Conservation (phyloP, 2,888 invertebrate species). For the Nemotelus pantherinus region DNA sequence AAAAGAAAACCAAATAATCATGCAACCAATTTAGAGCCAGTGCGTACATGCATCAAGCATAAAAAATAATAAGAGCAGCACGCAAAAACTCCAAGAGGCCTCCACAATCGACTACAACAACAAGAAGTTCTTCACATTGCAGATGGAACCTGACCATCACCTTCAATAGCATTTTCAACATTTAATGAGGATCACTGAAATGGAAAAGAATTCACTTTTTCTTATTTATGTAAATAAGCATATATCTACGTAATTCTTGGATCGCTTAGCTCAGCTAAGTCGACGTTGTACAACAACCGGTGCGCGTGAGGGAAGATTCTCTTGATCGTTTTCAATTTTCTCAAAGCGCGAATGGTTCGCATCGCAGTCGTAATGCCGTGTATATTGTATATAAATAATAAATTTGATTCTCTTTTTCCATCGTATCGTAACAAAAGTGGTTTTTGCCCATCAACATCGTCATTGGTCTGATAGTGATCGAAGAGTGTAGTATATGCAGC, state of each 20-base stretch:
- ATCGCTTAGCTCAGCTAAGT: too few relatives aligned
- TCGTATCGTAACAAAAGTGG: background rate
- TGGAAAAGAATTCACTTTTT: slow-evolving; percentile 3
- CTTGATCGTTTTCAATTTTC: background rate
- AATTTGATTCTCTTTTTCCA: background rate
- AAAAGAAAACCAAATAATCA: too few relatives aligned
- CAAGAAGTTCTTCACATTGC: background rate
- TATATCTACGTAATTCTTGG: too few relatives aligned
- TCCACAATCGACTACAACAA: background rate
- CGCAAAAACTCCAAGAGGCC: too few relatives aligned
- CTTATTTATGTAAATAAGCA: background rate
- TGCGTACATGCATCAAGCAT: too few relatives aligned
- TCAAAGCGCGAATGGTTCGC: background rate
- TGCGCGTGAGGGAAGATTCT: background rate
- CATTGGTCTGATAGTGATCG: too few relatives aligned
- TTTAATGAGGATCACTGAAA: background rate
- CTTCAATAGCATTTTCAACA: background rate
- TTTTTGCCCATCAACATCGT: background rate
- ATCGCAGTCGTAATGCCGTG: too few relatives aligned
- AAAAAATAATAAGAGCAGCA: too few relatives aligned
- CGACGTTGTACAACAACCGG: too few relatives aligned
- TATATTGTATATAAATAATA: too few relatives aligned
- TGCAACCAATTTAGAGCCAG: too few relatives aligned
- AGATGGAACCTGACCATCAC: background rate
- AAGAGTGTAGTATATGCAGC: too few relatives aligned